A percentile compares a stretch with the other conserved stretches of the same genome.
phyloP scores from a whole-genome alignment of 2,113 vertebrate species.

The Hassar affinis region DNA sequence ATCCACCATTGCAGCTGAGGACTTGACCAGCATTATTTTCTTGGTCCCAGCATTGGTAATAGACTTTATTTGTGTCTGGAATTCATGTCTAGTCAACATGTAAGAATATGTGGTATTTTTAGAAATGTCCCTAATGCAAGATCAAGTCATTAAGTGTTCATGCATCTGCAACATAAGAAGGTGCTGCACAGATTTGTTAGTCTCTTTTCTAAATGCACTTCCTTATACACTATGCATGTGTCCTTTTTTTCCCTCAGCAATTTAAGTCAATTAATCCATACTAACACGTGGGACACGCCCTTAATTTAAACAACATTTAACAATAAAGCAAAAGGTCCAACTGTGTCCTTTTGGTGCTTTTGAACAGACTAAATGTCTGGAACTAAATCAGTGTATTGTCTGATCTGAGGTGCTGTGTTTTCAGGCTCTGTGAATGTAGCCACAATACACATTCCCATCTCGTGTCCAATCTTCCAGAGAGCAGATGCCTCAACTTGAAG shows the following conservation, averaged over 20 bases:
- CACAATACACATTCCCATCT: conserved; percentile 76
- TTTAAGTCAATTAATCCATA: not conserved
- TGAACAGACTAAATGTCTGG: conserved; percentile 62
- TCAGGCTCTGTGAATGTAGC: conserved; percentile 70
- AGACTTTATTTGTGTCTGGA: not conserved
- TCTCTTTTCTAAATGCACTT: not conserved
- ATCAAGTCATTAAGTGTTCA: not conserved
- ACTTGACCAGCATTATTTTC: conserved; percentile 11
- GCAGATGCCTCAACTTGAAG: conserved; percentile 54
- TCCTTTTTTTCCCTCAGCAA: not conserved
- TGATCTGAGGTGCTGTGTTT: conserved; percentile 64
- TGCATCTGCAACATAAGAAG: not conserved
- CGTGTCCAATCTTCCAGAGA: conserved; percentile 59
- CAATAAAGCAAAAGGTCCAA: not conserved
- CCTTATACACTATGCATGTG: not conserved
- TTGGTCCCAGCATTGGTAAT: not conserved
- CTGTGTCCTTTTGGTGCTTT: conserved; percentile 63
- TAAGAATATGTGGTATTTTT: not conserved
- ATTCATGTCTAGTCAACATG: not conserved
- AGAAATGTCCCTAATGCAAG: not conserved
- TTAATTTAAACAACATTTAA: conserved; percentile 7
- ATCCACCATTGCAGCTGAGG: conserved; percentile 1
- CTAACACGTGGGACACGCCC: not conserved
- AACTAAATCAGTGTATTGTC: conserved; percentile 65
- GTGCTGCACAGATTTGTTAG: not conserved